These are phyloP conservation scores for Magallana angulata DNA, from an alignment of 1,140 invertebrate genomes.

Conservation along the genomic window DNA sequence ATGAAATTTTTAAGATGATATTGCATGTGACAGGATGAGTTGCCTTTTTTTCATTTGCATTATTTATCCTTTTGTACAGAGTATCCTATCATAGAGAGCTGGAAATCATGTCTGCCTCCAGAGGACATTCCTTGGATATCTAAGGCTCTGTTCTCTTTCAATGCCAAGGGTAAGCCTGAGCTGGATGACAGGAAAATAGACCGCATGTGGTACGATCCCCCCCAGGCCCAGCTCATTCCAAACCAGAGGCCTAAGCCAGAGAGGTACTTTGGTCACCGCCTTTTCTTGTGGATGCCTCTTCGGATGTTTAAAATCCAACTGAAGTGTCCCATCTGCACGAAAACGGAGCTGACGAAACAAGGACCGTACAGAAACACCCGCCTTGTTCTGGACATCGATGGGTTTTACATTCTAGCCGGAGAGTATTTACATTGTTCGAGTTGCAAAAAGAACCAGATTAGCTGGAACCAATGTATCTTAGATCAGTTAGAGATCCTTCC, in stretches of 20 bases:
- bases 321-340: background rate
- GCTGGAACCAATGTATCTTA: background rate
- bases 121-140: conserved; percentile 36
- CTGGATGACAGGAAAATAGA: conserved; percentile 40
- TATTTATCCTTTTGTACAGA: background rate
- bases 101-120: background rate
- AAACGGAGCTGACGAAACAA: background rate
- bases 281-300: conserved; percentile 35
- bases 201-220: conserved; percentile 22
- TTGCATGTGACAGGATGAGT: no score
- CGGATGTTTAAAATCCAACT: conserved; percentile 30
- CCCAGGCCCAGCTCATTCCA: background rate
- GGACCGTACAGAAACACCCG: conserved; percentile 8
- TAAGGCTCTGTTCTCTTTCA: conserved; percentile 17
- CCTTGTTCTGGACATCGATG: conserved; percentile 13
- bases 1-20: no score
- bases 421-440: conserved; percentile 31
- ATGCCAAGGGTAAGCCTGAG: conserved; percentile 7
- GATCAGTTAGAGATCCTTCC: conserved; percentile 13
- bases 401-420: conserved; percentile 11
- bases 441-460: conserved; percentile 27
- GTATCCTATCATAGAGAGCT: conserved; percentile 27
- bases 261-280: conserved; percentile 35
- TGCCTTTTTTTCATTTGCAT: no score
- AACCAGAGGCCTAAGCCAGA: conserved; percentile 2